Conservation (phyloP, 2,797 vertebrate species). For the Agapornis canus region DNA sequence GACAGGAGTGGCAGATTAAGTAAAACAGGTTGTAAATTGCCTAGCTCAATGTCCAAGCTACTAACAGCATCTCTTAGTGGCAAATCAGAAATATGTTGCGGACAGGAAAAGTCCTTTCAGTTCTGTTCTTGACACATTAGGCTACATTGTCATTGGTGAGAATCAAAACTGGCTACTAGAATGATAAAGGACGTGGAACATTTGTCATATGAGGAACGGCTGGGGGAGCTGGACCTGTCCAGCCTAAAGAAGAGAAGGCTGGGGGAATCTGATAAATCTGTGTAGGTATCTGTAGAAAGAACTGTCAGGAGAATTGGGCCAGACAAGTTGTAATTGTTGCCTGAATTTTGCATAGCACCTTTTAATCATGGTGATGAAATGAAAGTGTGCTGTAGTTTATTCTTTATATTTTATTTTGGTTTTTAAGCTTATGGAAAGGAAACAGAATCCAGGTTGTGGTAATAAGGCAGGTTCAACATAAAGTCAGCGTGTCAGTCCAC, state of each 20-base stretch:
- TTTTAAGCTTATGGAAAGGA: neutral
- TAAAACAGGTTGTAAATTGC: neutral
- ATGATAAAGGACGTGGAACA: neutral
- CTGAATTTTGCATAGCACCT: neutral
- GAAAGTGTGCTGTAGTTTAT: neutral
- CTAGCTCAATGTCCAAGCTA: neutral
- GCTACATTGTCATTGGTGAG: neutral
- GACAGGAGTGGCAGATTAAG: neutral
- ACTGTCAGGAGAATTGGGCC: neutral
- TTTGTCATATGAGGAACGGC: neutral
- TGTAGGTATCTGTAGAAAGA: neutral
- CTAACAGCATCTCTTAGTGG: neutral
- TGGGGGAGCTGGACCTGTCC: neutral
- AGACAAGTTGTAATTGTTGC: neutral
- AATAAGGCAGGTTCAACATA: neutral
- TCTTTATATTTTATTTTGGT: neutral
- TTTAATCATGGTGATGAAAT: neutral
- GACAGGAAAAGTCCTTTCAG: neutral
- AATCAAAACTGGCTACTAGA: neutral
- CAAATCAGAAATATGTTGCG: neutral
- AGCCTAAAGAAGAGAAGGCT: neutral
- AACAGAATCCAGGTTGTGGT: neutral
- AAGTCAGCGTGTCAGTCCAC: neutral
- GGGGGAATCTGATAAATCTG: neutral
- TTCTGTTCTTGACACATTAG: neutral